A percentile compares a stretch with the other conserved stretches of the same genome.
phyloP scores from a whole-genome alignment of 2,888 invertebrate species.

The Acanthosepion pharaonis region DNA sequence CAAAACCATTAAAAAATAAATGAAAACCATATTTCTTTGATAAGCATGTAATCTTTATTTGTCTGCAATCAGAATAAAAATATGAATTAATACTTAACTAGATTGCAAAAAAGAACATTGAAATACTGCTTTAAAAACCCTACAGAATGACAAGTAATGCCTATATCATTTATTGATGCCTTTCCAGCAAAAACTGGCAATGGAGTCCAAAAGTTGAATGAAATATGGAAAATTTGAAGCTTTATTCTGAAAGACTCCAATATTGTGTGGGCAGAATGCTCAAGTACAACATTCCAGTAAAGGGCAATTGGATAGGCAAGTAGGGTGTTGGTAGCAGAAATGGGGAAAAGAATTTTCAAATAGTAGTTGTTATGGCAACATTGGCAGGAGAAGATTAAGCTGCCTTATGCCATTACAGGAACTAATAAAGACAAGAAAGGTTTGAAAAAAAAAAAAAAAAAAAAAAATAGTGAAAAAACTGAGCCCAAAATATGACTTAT shows the following conservation, averaged over 20 bases:
- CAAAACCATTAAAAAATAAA: not conserved
- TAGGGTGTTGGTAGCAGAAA: not conserved
- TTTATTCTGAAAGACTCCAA: not conserved
- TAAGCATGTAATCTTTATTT: not conserved
- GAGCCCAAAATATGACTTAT: not conserved
- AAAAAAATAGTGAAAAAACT: not conserved
- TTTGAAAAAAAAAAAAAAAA: not conserved
- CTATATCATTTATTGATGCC: not conserved
- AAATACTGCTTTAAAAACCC: not conserved
- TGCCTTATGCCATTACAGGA: not conserved
- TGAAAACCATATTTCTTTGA: not conserved
- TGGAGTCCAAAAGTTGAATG: not conserved
- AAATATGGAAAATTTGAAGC: not conserved
- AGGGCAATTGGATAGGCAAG: not conserved
- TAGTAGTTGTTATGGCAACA: not conserved
- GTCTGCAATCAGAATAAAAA: constrained; percentile 9
- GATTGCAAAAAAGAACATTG: not conserved
- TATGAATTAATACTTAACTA: constrained; percentile 23
- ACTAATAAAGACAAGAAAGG: not conserved
- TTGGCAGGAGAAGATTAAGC: not conserved
- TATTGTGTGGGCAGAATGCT: constrained; percentile 33
- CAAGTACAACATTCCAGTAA: not conserved
- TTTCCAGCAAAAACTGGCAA: not conserved
- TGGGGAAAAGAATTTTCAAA: not conserved
- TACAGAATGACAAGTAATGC: not conserved